These are phyloP conservation scores for Polia nebulosa DNA, from an alignment of 2,888 invertebrate genomes.

Conservation along the genomic window DNA sequence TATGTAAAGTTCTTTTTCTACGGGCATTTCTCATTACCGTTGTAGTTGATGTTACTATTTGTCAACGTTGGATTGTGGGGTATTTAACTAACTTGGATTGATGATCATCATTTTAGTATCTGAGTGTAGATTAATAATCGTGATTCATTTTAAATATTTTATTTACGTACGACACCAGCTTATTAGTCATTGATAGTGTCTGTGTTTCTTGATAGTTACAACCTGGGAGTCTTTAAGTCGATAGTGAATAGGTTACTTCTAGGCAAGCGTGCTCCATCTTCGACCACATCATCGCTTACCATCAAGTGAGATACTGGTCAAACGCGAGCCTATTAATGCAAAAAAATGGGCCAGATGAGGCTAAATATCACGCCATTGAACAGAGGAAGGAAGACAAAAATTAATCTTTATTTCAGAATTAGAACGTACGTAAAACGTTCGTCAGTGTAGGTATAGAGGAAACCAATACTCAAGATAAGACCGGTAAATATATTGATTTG, in stretches of 20 bases:
- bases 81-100: neutral
- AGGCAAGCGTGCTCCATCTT: too few species aligned
- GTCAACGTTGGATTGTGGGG: constrained; percentile 25
- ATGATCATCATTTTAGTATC: neutral
- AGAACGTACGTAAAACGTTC: too few species aligned
- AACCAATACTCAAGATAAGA: neutral
- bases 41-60: constrained; percentile 31
- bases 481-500: constrained; percentile 16
- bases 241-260: too few species aligned
- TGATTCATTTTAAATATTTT: neutral
- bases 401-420: too few species aligned
- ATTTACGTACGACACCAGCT: too few species aligned
- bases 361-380: neutral
- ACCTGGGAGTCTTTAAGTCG: too few species aligned
- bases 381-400: neutral
- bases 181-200: constrained; percentile 2
- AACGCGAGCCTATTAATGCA: too few species aligned
- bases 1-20: constrained; percentile 23
- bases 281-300: too few species aligned
- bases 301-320: too few species aligned
- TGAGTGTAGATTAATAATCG: neutral
- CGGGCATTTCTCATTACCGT: constrained; percentile 11
- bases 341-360: too few species aligned
- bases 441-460: neutral
- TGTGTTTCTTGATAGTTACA: too few species aligned